Conservation (phyloP, 2,113 vertebrate genomes). For the Ginglymostoma cirratum region DNA sequence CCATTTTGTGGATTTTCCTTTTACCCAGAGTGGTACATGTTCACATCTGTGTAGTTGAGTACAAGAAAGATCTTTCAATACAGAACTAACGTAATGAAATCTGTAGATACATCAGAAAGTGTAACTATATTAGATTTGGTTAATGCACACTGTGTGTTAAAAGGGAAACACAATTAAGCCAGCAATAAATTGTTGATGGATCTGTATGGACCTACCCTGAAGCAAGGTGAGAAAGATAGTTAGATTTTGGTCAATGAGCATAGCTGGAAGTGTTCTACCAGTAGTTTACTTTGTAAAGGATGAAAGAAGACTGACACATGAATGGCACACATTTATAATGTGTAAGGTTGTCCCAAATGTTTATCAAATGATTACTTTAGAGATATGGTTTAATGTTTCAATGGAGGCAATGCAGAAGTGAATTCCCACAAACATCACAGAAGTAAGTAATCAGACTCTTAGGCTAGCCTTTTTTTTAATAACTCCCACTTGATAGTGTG, state of each 20-base stretch:
- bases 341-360: neutral
- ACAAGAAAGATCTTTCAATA: neutral
- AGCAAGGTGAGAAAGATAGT: neutral
- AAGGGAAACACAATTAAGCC: neutral
- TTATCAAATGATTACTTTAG: neutral
- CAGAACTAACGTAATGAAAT: neutral
- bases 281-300: neutral
- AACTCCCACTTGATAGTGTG: neutral
- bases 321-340: neutral
- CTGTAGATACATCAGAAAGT: neutral
- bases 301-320: neutral
- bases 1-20: neutral
- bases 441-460: neutral
- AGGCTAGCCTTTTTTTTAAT: neutral
- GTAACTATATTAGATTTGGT: neutral
- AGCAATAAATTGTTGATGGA: neutral
- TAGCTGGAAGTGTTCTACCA: neutral
- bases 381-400: neutral
- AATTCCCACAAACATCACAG: neutral
- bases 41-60: neutral
- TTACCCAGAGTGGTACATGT: neutral
- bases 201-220: neutral
- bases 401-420: neutral
- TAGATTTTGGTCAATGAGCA: neutral
- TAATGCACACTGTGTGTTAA: neutral